These are phyloP conservation scores for Psammodynastes pulverulentus DNA, from an alignment of 2,113 vertebrate species.

Conservation along the genomic window DNA sequence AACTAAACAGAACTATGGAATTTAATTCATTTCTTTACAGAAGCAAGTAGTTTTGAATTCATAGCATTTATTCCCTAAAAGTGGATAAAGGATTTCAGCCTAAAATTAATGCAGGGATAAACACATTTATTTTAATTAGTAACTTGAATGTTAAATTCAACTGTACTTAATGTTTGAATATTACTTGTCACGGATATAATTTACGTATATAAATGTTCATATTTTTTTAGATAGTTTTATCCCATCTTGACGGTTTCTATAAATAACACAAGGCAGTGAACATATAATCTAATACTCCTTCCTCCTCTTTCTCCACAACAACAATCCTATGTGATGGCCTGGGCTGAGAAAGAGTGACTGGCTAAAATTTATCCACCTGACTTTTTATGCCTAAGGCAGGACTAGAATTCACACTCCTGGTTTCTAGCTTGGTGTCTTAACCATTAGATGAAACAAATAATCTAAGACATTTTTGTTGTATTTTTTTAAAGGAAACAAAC, in stretches of 20 bases:
- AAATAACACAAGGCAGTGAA: neutral
- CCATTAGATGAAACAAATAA: neutral
- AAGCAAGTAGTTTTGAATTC: neutral
- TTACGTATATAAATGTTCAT: neutral
- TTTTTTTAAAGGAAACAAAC: neutral
- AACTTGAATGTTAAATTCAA: neutral
- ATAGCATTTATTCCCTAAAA: neutral
- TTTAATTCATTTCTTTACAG: neutral
- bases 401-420: neutral
- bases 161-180: neutral
- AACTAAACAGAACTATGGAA: neutral
- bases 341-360: no score
- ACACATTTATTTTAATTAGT: neutral
- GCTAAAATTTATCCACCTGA: no score
- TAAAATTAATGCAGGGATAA: neutral
- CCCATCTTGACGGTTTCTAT: no score
- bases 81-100: neutral
- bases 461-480: neutral
- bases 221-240: slow-evolving; percentile 2
- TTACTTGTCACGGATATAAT: neutral
- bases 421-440: neutral
- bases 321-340: no score
- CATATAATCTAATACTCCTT: neutral
- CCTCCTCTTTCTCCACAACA: no score
- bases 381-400: neutral